phyloP scores from a whole-genome alignment of 2,797 vertebrate genomes.

The Falco concolor region DNA sequence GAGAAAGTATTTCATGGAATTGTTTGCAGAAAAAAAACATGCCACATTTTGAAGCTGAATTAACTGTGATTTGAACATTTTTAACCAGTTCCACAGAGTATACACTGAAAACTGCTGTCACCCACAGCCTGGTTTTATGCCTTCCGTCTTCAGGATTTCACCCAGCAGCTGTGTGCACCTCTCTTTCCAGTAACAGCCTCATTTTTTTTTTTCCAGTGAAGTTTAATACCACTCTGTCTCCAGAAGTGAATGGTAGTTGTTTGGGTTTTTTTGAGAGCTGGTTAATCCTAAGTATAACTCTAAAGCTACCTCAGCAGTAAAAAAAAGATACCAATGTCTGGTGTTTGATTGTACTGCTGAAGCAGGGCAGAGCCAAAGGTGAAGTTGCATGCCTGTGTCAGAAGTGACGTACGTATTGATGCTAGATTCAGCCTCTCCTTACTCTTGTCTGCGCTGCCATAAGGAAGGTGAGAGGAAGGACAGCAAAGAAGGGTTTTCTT shows the following conservation, averaged over 20 bases:
- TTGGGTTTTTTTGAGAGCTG: background rate
- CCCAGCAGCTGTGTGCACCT: background rate
- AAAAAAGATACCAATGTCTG: background rate
- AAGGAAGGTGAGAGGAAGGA: background rate
- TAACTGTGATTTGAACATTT: background rate
- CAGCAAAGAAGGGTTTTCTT: background rate
- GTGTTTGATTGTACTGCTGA: background rate
- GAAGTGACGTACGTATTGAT: accelerated
- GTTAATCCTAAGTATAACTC: background rate
- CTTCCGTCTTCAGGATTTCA: background rate
- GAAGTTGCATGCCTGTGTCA: accelerated
- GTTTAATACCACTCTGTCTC: background rate
- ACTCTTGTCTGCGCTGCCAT: background rate
- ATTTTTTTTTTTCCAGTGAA: background rate
- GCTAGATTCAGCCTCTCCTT: background rate
- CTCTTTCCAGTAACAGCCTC: background rate
- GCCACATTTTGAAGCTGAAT: background rate
- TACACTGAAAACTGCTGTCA: background rate
- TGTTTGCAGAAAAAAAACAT: background rate
- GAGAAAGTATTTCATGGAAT: background rate
- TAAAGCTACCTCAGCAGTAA: background rate
- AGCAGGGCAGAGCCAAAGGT: background rate
- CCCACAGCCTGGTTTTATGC: background rate
- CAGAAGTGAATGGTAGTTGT: background rate
- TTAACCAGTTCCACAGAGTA: background rate